These are phyloP conservation scores for Galago senegalensis DNA, from an alignment of 2,797 vertebrate genomes.

Conservation along the genomic window DNA sequence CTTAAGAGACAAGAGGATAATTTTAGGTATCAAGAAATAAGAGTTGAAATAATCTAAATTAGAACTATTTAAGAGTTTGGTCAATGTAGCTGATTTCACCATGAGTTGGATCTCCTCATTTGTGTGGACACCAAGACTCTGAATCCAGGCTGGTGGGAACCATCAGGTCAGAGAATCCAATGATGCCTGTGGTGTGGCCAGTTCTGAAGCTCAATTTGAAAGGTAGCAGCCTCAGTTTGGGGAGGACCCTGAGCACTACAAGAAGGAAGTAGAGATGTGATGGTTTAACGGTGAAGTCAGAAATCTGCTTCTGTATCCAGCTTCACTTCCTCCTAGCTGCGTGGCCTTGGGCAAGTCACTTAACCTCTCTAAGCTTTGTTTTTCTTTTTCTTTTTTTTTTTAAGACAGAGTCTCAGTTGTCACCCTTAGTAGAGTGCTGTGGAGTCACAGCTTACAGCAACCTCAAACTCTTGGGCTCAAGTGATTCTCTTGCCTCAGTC, in stretches of 20 bases:
- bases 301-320: background rate
- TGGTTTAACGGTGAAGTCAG: background rate
- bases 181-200: background rate
- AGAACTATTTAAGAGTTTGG: background rate
- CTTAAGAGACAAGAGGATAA: background rate
- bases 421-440: too few species aligned
- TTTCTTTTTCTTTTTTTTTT: background rate
- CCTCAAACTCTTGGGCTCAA: too few species aligned
- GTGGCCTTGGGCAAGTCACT: background rate
- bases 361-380: background rate
- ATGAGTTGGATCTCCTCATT: background rate
- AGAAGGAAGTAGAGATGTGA: background rate
- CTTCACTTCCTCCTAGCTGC: background rate
- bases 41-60: background rate
- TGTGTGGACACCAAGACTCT: accelerated
- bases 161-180: background rate
- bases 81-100: background rate
- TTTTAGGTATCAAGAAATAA: background rate
- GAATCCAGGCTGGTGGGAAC: background rate
- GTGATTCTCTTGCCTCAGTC: too few species aligned
- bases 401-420: too few species aligned
- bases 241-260: background rate
- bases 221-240: background rate
- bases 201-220: background rate
- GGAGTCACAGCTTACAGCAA: too few species aligned